Conservation (phyloP, 2,797 vertebrate genomes). For the Epinephelus malabaricus region DNA sequence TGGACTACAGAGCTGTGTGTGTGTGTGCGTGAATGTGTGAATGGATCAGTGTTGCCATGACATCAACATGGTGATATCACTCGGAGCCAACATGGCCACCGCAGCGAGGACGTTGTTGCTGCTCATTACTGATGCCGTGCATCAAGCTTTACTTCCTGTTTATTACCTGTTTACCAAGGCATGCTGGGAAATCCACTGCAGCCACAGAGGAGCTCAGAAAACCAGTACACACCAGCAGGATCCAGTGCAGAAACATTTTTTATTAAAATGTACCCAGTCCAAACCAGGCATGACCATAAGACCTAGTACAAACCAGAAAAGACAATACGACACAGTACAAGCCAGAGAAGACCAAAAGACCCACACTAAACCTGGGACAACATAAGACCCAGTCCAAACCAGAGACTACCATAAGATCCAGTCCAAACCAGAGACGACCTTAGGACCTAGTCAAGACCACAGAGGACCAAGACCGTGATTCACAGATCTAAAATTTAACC, state of each 20-base stretch:
- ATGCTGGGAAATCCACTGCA: conserved; percentile 59
- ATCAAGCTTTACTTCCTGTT: conserved; percentile 79
- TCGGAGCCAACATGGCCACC: conserved; percentile 52
- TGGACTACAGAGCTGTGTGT: conserved; percentile 38
- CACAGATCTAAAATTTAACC: too few species aligned
- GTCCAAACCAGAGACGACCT: background rate
- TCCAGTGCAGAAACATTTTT: background rate
- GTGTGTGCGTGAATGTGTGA: conserved; percentile 33
- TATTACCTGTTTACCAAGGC: conserved; percentile 69
- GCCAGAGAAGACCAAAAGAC: background rate
- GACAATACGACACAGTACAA: background rate
- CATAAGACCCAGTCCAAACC: background rate
- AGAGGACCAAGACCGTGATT: too few species aligned
- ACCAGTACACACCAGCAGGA: background rate
- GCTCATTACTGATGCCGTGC: conserved; percentile 84
- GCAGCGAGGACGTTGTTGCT: conserved; percentile 58
- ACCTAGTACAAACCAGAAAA: too few species aligned
- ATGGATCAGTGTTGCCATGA: conserved; percentile 50
- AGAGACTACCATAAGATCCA: background rate
- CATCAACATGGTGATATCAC: conserved; percentile 55
- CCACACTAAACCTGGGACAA: too few species aligned
- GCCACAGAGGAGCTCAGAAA: conserved; percentile 49
- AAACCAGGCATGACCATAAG: background rate
- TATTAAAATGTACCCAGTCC: background rate
- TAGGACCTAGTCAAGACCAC: too few species aligned